Evolutionary conservation across 1,140 invertebrate species (phyloP).

Genomic region (Halesus radiatus): DNA sequence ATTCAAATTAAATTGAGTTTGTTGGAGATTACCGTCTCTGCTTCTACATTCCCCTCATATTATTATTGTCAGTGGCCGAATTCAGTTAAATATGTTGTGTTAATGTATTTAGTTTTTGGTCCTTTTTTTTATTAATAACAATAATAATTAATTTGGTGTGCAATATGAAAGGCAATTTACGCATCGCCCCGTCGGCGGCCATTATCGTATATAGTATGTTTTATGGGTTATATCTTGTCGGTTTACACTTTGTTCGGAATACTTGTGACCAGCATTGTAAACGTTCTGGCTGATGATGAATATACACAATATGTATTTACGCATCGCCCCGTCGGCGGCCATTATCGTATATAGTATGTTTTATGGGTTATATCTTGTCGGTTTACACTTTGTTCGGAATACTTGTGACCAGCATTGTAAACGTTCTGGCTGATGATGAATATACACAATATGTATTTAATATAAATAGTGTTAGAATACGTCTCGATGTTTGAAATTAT

Average conservation of each 20-base stretch:
- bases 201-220: not conserved
- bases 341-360: not conserved
- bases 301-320: slow-evolving; percentile 26
- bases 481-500: slow-evolving; percentile 35
- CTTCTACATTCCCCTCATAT: too few relatives aligned
- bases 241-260: not conserved
- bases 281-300: not conserved
- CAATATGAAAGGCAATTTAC: slow-evolving; percentile 8
- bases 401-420: not conserved
- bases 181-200: not conserved
- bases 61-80: not conserved
- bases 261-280: not conserved
- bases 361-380: not conserved
- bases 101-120: slow-evolving; percentile 35
- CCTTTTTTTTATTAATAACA: slow-evolving; percentile 18
- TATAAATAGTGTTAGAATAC: slow-evolving; percentile 30
- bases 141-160: slow-evolving; percentile 15
- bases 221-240: not conserved
- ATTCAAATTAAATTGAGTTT: too few relatives aligned
- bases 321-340: too few relatives aligned
- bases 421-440: not conserved
- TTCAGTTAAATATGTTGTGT: not conserved
- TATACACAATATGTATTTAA: slow-evolving; percentile 30
- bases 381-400: not conserved
- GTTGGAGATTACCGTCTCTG: too few relatives aligned